Percentiles rank a stretch among this genome's conserved stretches.
Conservation (phyloP, 2,113 vertebrate genomes). For the Isichthys henryi region DNA sequence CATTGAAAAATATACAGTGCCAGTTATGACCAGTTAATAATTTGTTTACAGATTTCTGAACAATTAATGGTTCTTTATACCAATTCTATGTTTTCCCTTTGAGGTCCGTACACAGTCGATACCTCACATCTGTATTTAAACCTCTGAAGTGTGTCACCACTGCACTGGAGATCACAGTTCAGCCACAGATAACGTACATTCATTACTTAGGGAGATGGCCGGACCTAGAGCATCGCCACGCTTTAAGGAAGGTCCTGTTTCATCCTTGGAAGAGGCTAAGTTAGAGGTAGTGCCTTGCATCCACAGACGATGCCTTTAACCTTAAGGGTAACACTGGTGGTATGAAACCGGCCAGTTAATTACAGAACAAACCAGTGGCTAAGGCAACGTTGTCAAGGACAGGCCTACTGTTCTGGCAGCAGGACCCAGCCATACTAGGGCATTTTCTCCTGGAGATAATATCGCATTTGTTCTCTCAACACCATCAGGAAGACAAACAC, state of each 20-base stretch:
- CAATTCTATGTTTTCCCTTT: not conserved
- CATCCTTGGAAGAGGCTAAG: not conserved
- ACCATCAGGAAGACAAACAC: constrained; percentile 27
- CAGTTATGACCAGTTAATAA: too few relatives aligned
- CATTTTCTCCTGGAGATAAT: constrained; percentile 26
- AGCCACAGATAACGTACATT: not conserved
- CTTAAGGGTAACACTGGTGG: not conserved
- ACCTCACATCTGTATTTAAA: not conserved
- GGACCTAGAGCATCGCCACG: not conserved
- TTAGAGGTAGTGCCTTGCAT: not conserved
- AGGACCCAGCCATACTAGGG: constrained; percentile 18
- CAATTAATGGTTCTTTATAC: too few relatives aligned
- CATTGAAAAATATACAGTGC: too few relatives aligned
- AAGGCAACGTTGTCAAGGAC: not conserved
- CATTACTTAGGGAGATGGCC: not conserved
- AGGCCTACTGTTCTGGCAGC: not conserved
- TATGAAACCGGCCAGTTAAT: not conserved
- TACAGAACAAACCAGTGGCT: not conserved
- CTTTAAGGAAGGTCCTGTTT: not conserved
- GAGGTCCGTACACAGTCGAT: not conserved
- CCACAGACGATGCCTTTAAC: not conserved
- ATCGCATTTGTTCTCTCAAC: constrained; percentile 35
- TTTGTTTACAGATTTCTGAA: too few relatives aligned
- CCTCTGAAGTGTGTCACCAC: not conserved
- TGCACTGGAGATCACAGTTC: not conserved